Conservation (phyloP, 2,888 invertebrate genomes). For the Clitarchus hookeri region DNA sequence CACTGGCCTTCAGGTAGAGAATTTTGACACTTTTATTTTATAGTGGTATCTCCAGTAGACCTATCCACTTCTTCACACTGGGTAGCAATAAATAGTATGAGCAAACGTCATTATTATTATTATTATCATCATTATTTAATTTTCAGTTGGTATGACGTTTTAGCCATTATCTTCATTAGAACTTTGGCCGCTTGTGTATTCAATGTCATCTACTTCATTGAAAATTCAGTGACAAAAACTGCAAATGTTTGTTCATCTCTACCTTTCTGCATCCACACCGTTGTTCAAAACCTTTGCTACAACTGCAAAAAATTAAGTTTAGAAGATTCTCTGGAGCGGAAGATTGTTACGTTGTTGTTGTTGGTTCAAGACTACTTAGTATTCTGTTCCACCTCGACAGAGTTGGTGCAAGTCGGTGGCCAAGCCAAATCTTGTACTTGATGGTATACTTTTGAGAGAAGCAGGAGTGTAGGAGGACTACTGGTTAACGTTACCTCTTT, state of each 20-base stretch:
- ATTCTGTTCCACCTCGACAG: not conserved
- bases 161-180: not conserved
- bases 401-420: not conserved
- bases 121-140: too few species aligned
- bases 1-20: too few species aligned
- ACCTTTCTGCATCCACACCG: slow-evolving; percentile 37
- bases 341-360: slow-evolving; percentile 36
- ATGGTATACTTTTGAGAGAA: not conserved
- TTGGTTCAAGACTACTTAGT: not conserved
- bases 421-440: not conserved
- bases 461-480: not conserved
- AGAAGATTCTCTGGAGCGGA: slow-evolving; percentile 32
- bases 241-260: slow-evolving; percentile 28
- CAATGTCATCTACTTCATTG: not conserved
- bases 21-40: too few species aligned
- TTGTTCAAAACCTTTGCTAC: slow-evolving; percentile 15
- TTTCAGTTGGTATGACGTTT: not conserved
- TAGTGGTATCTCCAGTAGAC: too few species aligned
- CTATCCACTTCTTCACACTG: too few species aligned
- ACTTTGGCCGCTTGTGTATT: not conserved
- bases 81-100: too few species aligned
- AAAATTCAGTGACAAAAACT: slow-evolving; percentile 38
- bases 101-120: too few species aligned
- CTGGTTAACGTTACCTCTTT: not conserved
- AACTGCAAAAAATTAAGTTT: slow-evolving; percentile 35